Percentiles rank a stretch among this genome's conserved stretches.
phyloP scores from a whole-genome alignment of 2,888 invertebrate genomes.

The Sminthurides aquaticus region DNA sequence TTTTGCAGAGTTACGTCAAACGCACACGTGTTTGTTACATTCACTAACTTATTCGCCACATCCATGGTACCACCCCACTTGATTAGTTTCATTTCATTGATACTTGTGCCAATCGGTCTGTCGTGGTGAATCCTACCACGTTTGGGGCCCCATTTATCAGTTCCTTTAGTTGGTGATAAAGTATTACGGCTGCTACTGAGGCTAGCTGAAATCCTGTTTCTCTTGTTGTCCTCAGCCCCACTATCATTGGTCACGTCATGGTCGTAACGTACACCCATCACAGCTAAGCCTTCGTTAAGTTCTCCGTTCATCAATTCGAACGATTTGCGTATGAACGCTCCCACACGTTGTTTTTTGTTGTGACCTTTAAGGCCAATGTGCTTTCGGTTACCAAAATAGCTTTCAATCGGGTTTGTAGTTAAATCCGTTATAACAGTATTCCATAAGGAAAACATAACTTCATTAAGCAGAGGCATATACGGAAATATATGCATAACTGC shows the following conservation, averaged over 20 bases:
- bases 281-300: background rate
- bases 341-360: background rate
- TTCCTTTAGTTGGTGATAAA: background rate
- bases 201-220: too few relatives aligned
- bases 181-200: background rate
- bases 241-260: too few relatives aligned
- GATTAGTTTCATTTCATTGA: background rate
- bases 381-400: background rate
- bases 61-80: background rate
- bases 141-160: background rate
- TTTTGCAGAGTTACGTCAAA: background rate
- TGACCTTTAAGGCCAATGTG: background rate
- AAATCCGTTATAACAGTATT: background rate
- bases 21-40: background rate
- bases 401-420: background rate
- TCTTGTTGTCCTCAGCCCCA: too few relatives aligned
- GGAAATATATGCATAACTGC: background rate
- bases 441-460: background rate
- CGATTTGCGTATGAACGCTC: background rate
- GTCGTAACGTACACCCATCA: background rate
- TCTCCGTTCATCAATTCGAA: background rate
- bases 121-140: background rate
- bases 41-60: background rate
- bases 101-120: background rate
- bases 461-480: background rate